phyloP scores from a whole-genome alignment of 2,113 vertebrate genomes.

The Axis porcinus region DNA sequence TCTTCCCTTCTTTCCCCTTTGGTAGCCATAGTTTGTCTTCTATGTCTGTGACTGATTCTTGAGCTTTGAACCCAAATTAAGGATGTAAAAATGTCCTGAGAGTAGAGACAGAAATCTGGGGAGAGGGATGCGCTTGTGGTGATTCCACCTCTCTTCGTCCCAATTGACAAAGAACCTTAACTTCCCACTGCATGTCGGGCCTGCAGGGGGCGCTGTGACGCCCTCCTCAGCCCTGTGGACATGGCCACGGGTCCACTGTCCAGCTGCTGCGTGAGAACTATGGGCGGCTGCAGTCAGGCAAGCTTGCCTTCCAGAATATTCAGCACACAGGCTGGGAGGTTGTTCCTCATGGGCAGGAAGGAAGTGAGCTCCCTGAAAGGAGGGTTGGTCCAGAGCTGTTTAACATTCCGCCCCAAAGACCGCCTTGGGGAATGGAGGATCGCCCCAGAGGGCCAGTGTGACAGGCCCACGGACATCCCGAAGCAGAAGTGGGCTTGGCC shows the following conservation, averaged over 20 bases:
- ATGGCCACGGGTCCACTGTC: too few species aligned
- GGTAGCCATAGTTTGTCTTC: neutral
- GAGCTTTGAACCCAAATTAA: neutral
- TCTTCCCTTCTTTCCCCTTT: neutral
- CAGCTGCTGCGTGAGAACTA: neutral
- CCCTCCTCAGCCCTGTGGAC: neutral
- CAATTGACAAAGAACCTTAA: too few species aligned
- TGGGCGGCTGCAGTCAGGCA: neutral
- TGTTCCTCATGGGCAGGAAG: neutral
- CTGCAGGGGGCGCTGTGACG: neutral
- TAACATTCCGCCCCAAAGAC: neutral
- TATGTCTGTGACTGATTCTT: neutral
- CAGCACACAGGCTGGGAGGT: neutral
- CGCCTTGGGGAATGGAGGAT: neutral
- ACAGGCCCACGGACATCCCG: fast-evolving
- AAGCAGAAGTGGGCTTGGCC: neutral
- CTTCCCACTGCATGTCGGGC: neutral
- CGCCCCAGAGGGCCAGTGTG: neutral
- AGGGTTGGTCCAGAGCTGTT: neutral
- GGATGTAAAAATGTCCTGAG: neutral
- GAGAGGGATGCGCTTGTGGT: neutral
- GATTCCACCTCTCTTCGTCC: neutral
- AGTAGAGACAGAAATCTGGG: neutral
- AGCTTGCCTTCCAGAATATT: neutral
- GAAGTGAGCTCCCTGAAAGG: neutral